Evolutionary conservation across 2,797 vertebrate species (phyloP), one percentile per base, ranked within the genome.

Genomic region (Typhlichthys eigenmanni): DNA sequence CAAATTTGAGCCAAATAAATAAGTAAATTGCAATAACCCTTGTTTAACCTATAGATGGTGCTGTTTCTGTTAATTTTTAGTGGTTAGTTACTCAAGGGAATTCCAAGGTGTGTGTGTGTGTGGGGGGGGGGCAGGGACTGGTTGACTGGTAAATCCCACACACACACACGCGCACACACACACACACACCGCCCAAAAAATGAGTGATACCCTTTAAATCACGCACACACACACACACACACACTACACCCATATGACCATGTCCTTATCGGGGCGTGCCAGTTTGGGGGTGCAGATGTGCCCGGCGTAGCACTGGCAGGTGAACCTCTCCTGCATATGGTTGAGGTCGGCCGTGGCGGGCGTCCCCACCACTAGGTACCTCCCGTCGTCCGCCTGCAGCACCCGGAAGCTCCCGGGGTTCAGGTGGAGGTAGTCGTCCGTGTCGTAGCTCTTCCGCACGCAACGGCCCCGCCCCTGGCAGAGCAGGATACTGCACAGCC

Each of bases 401-500:
- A 97, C 93, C 47, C 10, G 53, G 84, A 95, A 91, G 71, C 82
- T 74, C 5, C 51, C 2, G 24, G 90, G 71, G 77, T 93, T 95
- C 72, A 97, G 84, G 72, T 96, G 95, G 66, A 96, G 94, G 74
- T 95, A 96, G 61, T 86, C 69, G 43, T 3, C 11, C 16, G 92
- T 91, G 74, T 94, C 55, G 66, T 90, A 92, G 46, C 81, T 47
- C 85, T 90, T 95, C 63, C 95, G 83, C 58, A 75, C 68, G 5
- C 95, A 96, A 24, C 93, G 82, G 11, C 95, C 95, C 9, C 82
- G 81, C 3, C 87, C 83, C 57, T 91, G 88, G 60, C 96, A 96
- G 59, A 96, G 71, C 6, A 83, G 82, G 51, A 87, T 61, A 61
- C 92, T 94, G 79, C 95, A 97, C 64, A 97, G 90, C 89, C 85